phyloP scores from a whole-genome alignment of 2,797 vertebrate species.

The Centropyge bicolor region DNA sequence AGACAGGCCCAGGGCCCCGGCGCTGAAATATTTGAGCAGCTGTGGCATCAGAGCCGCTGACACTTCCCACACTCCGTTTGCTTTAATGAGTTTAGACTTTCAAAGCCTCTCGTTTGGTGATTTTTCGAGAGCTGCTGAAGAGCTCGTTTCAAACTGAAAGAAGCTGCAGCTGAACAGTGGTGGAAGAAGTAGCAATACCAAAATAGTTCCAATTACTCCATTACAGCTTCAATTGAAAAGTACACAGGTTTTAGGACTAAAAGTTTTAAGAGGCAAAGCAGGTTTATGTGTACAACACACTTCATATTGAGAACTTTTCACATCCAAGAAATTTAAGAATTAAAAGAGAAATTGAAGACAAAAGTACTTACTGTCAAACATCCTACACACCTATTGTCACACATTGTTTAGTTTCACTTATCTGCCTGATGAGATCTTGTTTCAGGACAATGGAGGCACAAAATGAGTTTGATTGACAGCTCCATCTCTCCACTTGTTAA shows the following conservation, averaged over 20 bases:
- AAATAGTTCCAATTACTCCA: background rate
- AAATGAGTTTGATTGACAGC: background rate
- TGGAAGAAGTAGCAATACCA: background rate
- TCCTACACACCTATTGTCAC: background rate
- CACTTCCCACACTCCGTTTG: conserved; percentile 32
- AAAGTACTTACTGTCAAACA: background rate
- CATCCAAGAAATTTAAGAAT: background rate
- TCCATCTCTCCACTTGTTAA: background rate
- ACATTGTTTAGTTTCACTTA: background rate
- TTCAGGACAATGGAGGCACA: background rate
- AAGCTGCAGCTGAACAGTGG: background rate
- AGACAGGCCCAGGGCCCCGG: conserved; percentile 37
- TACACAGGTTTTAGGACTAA: background rate
- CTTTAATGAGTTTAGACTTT: conserved; percentile 47
- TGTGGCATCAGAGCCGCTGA: conserved; percentile 36
- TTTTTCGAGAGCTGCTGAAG: conserved; percentile 3
- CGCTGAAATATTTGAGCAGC: conserved; percentile 38
- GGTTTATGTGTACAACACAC: no score
- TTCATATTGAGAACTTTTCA: background rate
- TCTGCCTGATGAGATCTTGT: background rate
- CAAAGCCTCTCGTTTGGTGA: conserved; percentile 13
- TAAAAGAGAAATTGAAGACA: background rate
- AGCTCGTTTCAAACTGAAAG: conserved; percentile 17
- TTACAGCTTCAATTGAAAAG: background rate
- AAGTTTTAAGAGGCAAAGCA: background rate